Percentiles rank a stretch among this genome's conserved stretches.
phyloP scores from a whole-genome alignment of 2,113 vertebrate species.

The Cromileptes altivelis region DNA sequence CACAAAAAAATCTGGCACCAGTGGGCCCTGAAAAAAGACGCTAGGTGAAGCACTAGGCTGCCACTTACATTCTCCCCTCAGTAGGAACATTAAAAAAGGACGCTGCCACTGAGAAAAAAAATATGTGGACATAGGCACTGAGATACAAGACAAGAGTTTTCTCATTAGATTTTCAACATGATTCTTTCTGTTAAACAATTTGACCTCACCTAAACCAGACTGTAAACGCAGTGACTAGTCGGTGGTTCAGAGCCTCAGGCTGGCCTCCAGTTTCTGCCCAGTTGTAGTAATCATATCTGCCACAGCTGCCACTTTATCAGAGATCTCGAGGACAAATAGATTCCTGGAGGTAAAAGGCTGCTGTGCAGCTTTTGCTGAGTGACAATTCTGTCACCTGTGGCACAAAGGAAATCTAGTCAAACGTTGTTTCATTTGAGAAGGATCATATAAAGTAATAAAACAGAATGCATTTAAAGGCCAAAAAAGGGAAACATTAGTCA shows the following conservation, averaged over 20 bases:
- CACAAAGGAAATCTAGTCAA: slow-evolving; percentile 1
- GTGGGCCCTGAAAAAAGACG: too few species aligned
- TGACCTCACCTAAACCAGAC: slow-evolving; percentile 10
- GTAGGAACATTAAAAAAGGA: too few species aligned
- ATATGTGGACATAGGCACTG: too few species aligned
- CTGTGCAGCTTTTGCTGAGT: slow-evolving; percentile 60
- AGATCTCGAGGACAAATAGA: slow-evolving; percentile 73
- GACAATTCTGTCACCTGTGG: slow-evolving; percentile 46
- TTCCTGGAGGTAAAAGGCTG: slow-evolving; percentile 63
- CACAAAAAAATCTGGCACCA: too few species aligned
- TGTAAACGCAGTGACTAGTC: slow-evolving; percentile 11
- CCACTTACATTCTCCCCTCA: too few species aligned
- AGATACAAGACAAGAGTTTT: background rate
- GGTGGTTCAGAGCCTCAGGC: slow-evolving; percentile 65
- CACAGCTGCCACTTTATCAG: slow-evolving; percentile 88
- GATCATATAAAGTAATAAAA: background rate
- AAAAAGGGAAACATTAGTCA: background rate
- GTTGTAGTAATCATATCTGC: slow-evolving; percentile 89
- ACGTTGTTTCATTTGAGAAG: background rate
- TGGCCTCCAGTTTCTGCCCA: slow-evolving; percentile 84
- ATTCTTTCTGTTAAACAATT: background rate
- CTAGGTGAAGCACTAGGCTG: too few species aligned
- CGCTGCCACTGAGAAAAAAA: too few species aligned
- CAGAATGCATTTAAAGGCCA: background rate
- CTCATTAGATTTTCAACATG: background rate